Base-by-base conservation (phyloP, 2,888 invertebrate species). In the Cataglyphis cursor region DNA sequence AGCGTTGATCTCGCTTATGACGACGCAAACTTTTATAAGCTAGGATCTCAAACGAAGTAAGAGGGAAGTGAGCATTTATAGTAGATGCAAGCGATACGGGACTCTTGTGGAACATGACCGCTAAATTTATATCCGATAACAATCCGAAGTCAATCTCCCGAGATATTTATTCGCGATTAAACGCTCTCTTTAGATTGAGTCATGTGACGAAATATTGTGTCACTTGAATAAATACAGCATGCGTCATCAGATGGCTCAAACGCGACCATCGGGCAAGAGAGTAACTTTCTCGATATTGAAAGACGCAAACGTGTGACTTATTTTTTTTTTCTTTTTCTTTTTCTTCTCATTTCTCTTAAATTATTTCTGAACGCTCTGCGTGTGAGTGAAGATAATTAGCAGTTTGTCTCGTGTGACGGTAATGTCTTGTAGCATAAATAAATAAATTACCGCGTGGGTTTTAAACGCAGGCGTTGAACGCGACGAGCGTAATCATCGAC, bases 401-500 rank as follows among this genome's bases (percentile, higher is more conserved):
- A 21, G 24, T 38, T 75, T n/a, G 41, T 76, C 38, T 38, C 24
- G n/a, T n/a, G 51, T n/a, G n/a, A 21, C 18, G 35, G 51, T 54
- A 65, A 66, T 35, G 51, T 66, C 54, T 38, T 9, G 44, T 59
- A 21, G 21, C 31, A 18, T 59, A 59, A 78, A 70, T 78, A 78
- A 66, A 78, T 78, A 78, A 78, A 78, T 28, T 24, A 59, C 59
- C 54, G 18, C 31, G 35, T 24, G 35, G 54, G 28, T 78, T 78
- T 78, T 48, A 44, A 51, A 59, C 59, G 44, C 44, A 10, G 31
- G 21, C 70, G 59, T 82, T 82, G 72, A 82, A 82, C 61, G 51
- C 31, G 12, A 78, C 68, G 74, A 72, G 66, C 73, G 70, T 66
- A 82, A 86, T 68, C 68, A 72, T 51, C 65, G 62, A 51, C 54